Base-by-base conservation (phyloP, 2,113 vertebrate genomes). In the Henicopernis longicauda region DNA sequence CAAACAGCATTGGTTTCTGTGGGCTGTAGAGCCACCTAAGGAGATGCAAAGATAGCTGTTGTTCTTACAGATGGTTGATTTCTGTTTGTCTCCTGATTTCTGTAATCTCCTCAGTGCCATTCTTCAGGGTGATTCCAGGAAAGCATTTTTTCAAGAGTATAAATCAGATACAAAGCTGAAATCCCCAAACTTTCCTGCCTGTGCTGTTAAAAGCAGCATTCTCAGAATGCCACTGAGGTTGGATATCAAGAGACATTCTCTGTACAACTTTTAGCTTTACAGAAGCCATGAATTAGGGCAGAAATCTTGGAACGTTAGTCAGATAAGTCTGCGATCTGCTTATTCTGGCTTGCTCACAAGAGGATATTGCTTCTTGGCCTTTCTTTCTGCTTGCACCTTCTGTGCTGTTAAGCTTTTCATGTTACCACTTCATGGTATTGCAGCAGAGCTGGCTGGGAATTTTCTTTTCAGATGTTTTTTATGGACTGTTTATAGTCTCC, bases 351-450 rank as follows among this genome's bases (percentile, higher is more conserved):
- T 16, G 1, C n/a, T 94, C 71, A 70, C 93, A 82, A 77, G 92
- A 97, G 92, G 93, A 88, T 95, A 89, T 96, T 95, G 89, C 95
- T 95, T 92, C 81, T 95, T 91, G 81, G 89, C 95, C 57, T 81
- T 61, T 19, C 57, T 65, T 81, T 80, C 89, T 95, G 86, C 77
- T 79, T 85, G 86, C 78, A 95, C 94, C 91, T 95, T 91, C 95
- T 87, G 77, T 49, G 86, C 73, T 93, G 57, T 86, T 95, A 59
- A 80, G 40, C 83, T 95, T 82, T 96, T 69, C 54, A 42, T 82
- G 81, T 97, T 96, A 61, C 89, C 91, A 85, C 66, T 95, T 91
- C 77, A 76, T 0, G 22, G 57, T 91, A 94, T 95, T 95, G 93
- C 93, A 96, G 89, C 92, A 87, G 91, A 92, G 89, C 89, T 91